Percentiles rank a stretch among this genome's conserved stretches.
Conservation (phyloP, 2,113 vertebrate genomes). For the Nipponia nippon region DNA sequence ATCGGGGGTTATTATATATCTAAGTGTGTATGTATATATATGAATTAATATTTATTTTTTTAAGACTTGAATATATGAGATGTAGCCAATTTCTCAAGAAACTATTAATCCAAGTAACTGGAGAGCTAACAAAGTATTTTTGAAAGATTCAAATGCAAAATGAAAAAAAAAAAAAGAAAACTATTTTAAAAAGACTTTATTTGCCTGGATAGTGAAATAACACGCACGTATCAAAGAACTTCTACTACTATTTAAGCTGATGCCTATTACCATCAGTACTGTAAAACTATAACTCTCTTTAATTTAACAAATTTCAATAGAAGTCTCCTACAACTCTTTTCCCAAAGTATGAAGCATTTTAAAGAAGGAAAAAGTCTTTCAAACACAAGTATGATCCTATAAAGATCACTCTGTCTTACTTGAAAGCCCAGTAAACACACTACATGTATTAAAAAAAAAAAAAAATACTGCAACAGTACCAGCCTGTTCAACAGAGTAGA, state of each 20-base stretch:
- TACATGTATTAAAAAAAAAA: not conserved
- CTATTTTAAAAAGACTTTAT: not conserved
- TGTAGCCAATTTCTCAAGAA: not conserved
- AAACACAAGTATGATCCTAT: not conserved
- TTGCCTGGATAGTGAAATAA: not conserved
- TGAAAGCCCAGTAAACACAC: not conserved
- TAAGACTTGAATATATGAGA: not conserved
- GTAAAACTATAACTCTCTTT: not conserved
- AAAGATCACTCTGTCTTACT: not conserved
- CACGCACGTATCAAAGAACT: not conserved
- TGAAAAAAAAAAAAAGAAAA: not conserved
- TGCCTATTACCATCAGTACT: not conserved
- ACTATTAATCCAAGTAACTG: not conserved
- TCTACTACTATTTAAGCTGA: not conserved
- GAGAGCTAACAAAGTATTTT: not conserved
- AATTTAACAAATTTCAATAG: not conserved
- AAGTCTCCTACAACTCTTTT: not conserved
- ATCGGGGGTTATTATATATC: not conserved
- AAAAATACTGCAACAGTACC: not conserved
- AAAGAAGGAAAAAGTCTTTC: not conserved
- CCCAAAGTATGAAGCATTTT: not conserved
- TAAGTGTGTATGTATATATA: not conserved
- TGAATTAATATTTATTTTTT: not conserved
- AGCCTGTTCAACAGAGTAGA: not conserved
- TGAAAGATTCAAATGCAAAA: not conserved